Evolutionary conservation across 92 coral and sea anemone genomes (phyloP), one percentile per base, ranked within the genome.

Genomic region (Epizoanthus illoricatus): DNA sequence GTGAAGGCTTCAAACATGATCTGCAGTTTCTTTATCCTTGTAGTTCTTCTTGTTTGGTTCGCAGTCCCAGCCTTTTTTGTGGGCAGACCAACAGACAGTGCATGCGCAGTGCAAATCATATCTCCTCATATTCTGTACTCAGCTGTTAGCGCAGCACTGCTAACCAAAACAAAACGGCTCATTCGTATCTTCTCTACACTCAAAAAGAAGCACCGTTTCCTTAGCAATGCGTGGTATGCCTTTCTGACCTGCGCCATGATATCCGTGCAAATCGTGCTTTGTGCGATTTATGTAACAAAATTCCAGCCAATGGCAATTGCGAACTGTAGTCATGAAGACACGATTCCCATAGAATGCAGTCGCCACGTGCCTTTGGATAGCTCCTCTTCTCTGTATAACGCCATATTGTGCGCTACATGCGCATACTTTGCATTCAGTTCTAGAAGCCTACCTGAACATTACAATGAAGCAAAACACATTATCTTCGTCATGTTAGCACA

Each of bases 81-180:
- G 4, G 98, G 97, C 5, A 81, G 89, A 40, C 99, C 99, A 0
- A 88, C 83, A 7, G 83, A 76, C 45, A 23, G 80, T 65, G 72
- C 81, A 13, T 97, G 99, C 74, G 89, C 91, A 79, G 57, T 80
- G 52, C 79, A 92, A 28, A 90, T 90, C 5, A 89, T 97, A 40
- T 84, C 88, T 7, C 86, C 89, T 23, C 87, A 92, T 15, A 60
- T 93, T 5, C 69, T 92, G 16, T 93, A 93, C 85, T 91, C 98
- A 19, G 87, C 97, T 10, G 97, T 94, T 23, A 91, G 92, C 71
- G 91, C 98, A 5, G 88, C 92, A 57, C 91, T 97, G 43, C 87
- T 97, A 18, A 91, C 99, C 74, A 97, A 97, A 80, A 97, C 99
- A 2, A 93, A 91, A 36, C 90, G 99, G 28, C 90, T 97, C 52